phyloP scores from a whole-genome alignment of 1,140 invertebrate genomes.

The Ceratosolen solmsi region DNA sequence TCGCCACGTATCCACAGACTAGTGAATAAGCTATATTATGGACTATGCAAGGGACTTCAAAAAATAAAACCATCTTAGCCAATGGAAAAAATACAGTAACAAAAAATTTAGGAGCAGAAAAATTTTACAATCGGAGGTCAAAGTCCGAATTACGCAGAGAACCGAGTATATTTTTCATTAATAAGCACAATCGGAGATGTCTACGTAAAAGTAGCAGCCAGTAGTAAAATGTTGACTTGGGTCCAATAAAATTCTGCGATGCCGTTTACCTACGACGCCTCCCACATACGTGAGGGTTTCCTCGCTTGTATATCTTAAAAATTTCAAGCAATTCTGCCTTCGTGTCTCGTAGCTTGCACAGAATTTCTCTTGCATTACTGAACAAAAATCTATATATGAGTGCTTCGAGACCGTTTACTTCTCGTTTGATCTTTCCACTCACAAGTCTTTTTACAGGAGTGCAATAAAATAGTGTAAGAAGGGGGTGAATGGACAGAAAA shows the following conservation, averaged over 20 bases:
- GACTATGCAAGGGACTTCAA: not conserved
- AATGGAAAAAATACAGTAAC: constrained; percentile 2
- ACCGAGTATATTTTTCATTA: constrained; percentile 19
- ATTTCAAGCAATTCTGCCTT: constrained; percentile 33
- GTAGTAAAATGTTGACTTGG: no score
- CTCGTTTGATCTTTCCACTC: constrained; percentile 15
- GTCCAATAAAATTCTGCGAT: no score
- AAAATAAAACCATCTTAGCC: not conserved
- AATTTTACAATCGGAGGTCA: constrained; percentile 15
- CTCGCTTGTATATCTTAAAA: constrained; percentile 41
- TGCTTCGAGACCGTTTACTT: constrained; percentile 37
- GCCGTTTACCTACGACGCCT: no score
- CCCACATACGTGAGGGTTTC: not conserved
- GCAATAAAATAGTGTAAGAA: constrained; percentile 30
- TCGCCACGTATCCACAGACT: no score
- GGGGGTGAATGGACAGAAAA: no score
- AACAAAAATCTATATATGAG: constrained; percentile 42
- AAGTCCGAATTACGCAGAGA: not conserved
- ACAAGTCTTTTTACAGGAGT: not conserved
- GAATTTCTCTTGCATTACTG: constrained; percentile 45
- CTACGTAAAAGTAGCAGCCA: no score
- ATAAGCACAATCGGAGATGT: not conserved
- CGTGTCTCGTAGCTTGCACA: not conserved
- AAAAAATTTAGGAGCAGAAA: constrained; percentile 29
- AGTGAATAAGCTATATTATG: no score